Conservation (phyloP, 2,797 vertebrate species). For the Sebastes taczanowskii region DNA sequence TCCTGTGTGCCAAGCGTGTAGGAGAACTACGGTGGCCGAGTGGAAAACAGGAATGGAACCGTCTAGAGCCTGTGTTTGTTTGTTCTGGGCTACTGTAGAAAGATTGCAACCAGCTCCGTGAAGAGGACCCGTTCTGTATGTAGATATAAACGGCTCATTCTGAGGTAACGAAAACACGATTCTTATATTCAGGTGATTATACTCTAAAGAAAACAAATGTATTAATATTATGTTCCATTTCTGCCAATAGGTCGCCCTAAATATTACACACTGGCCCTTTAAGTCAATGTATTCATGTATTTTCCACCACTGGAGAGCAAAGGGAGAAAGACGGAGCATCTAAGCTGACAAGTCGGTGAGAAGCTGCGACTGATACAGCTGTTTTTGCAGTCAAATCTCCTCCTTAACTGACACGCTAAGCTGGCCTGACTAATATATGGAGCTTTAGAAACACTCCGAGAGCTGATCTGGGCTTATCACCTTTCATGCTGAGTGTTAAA, state of each 20-base stretch:
- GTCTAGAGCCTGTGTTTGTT: neutral
- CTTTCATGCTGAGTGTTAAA: conserved; percentile 50
- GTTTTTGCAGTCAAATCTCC: conserved; percentile 39
- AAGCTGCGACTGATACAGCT: conserved; percentile 17
- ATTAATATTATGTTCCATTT: neutral
- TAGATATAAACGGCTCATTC: too few relatives aligned
- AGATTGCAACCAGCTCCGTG: neutral
- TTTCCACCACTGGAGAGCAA: neutral
- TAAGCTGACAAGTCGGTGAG: conserved; percentile 4
- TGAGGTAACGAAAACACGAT: neutral
- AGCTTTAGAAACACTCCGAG: conserved; percentile 47
- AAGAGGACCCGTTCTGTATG: neutral
- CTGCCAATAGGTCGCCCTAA: neutral
- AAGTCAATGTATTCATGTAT: neutral
- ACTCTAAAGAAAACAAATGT: neutral
- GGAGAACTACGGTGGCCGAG: too few relatives aligned
- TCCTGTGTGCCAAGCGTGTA: neutral
- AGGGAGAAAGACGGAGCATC: neutral
- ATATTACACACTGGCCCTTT: neutral
- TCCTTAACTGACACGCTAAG: conserved; percentile 45
- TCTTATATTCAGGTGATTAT: neutral
- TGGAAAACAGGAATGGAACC: rapidly evolving
- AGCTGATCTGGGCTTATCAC: conserved; percentile 49
- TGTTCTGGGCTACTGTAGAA: neutral
- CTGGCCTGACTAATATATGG: conserved; percentile 52